Evolutionary conservation across 1,140 invertebrate genomes (phyloP).

Genomic region (Hyposmocoma kahamanoa): DNA sequence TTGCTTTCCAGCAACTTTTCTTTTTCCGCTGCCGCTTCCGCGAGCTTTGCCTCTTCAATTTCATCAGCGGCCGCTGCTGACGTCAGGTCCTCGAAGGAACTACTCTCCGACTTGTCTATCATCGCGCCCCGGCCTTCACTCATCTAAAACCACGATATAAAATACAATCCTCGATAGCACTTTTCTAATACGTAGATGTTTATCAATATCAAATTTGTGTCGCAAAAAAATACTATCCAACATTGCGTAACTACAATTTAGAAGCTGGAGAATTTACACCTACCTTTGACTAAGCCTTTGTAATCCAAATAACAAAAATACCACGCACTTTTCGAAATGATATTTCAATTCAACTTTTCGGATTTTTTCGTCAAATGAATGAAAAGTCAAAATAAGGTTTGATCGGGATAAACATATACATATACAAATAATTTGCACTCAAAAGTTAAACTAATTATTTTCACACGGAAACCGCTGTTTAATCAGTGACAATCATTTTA

Average conservation of each 20-base stretch:
- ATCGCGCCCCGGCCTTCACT: constrained; percentile 59
- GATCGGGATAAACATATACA: not conserved
- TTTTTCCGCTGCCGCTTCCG: constrained; percentile 45
- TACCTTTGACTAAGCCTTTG: constrained; percentile 15
- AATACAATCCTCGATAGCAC: no score
- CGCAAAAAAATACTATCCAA: no score
- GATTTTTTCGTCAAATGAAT: constrained; percentile 31
- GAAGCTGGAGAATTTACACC: constrained; percentile 8
- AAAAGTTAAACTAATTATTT: no score
- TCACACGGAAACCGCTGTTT: no score
- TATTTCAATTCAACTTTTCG: constrained; percentile 60
- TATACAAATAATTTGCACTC: no score
- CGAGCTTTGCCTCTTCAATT: constrained; percentile 56
- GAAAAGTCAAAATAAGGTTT: constrained; percentile 2
- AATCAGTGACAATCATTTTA: no score
- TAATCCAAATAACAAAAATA: constrained; percentile 18
- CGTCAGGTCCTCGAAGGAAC: constrained; percentile 69
- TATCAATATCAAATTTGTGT: constrained; percentile 12
- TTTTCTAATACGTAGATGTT: constrained; percentile 45
- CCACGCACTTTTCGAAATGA: constrained; percentile 8
- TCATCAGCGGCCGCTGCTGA: constrained; percentile 60
- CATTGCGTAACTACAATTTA: no score
- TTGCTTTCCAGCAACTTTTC: constrained; percentile 36
- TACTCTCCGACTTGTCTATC: constrained; percentile 68
- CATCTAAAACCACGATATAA: constrained; percentile 53